Evolutionary conservation across 2,888 invertebrate genomes (phyloP).

Genomic region (Apantesis nais): DNA sequence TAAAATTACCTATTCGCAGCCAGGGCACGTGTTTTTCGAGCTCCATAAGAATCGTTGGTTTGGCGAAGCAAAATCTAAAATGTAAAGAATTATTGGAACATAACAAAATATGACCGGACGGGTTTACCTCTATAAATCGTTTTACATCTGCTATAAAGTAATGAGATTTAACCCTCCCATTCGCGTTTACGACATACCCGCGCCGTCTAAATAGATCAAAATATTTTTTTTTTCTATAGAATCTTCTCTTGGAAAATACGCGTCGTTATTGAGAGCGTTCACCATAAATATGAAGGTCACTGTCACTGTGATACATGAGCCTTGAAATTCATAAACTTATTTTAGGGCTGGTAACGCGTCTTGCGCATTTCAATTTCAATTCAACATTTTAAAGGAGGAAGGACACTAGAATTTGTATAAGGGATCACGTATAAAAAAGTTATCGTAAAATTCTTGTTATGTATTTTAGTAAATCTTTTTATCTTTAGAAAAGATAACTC

Average conservation of each 20-base stretch:
- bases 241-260: constrained; percentile 43
- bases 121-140: constrained; percentile 77
- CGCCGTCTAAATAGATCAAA: constrained; percentile 71
- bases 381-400: not conserved
- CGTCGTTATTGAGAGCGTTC: constrained; percentile 22
- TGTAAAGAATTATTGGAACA: constrained; percentile 77
- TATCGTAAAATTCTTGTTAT: not conserved
- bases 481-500: not conserved
- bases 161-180: constrained; percentile 82
- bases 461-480: not conserved
- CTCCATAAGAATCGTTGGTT: constrained; percentile 48
- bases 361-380: not conserved
- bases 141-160: constrained; percentile 83
- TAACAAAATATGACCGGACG: constrained; percentile 77
- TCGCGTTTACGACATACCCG: constrained; percentile 75
- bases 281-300: constrained; percentile 10
- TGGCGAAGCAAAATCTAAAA: constrained; percentile 48
- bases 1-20: constrained; percentile 60
- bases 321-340: not conserved
- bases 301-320: not conserved
- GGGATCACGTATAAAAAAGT: not conserved
- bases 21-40: constrained; percentile 57
- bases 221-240: constrained; percentile 59
- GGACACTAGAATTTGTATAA: not conserved
- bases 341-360: not conserved